Conservation (phyloP, 2,797 vertebrate species). For the Alosa sapidissima region DNA sequence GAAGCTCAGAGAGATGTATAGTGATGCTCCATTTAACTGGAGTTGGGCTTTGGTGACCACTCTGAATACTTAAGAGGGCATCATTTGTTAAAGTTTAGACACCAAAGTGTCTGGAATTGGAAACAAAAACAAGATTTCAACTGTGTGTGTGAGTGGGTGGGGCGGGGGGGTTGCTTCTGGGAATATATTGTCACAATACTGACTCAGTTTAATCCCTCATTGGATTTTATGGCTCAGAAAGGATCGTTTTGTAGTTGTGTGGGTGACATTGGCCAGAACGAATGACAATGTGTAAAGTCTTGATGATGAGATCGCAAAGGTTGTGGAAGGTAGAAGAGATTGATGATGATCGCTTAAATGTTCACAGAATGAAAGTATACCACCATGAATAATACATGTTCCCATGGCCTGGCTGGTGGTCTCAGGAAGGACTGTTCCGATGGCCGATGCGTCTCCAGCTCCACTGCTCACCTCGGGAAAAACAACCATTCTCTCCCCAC, state of each 20-base stretch:
- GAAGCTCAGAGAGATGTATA: background rate
- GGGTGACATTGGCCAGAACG: background rate
- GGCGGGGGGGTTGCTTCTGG: background rate
- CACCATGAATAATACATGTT: background rate
- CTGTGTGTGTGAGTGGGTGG: no score
- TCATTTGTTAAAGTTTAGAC: background rate
- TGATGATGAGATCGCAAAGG: background rate
- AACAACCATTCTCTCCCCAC: background rate
- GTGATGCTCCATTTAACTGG: background rate
- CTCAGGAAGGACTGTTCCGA: slow-evolving; percentile 20
- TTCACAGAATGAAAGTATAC: slow-evolving; percentile 21
- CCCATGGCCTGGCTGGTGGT: background rate
- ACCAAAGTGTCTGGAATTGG: background rate
- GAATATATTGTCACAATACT: background rate
- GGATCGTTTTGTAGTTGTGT: background rate
- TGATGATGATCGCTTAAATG: background rate
- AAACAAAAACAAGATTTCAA: background rate
- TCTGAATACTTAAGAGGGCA: background rate
- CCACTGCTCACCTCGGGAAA: slow-evolving; percentile 4
- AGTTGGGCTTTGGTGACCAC: background rate
- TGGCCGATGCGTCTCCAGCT: background rate
- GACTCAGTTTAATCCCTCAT: background rate
- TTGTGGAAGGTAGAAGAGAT: background rate
- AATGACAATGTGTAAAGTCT: background rate
- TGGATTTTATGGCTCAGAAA: background rate